Evolutionary conservation across 1,140 invertebrate species (phyloP).

Genomic region (Sycophaga agraensis): DNA sequence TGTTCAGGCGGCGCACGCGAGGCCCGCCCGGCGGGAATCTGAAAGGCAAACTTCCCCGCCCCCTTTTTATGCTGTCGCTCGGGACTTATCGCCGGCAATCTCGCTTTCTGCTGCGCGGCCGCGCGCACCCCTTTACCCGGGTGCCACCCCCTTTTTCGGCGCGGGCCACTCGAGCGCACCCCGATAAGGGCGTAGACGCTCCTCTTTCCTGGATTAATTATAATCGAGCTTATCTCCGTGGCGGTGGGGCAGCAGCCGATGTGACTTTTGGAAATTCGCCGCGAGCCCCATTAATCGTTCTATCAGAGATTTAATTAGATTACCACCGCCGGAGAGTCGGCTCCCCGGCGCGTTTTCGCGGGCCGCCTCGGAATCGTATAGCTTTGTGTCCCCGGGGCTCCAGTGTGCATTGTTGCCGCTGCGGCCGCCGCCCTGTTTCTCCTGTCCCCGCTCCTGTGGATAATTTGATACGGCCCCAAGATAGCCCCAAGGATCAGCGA

Average conservation of each 20-base stretch:
- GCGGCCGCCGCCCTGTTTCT: too few species aligned
- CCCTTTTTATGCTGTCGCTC: background rate
- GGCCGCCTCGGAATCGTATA: too few species aligned
- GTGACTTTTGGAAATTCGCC: constrained; percentile 18
- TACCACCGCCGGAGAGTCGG: background rate
- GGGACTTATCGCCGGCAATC: constrained; percentile 11
- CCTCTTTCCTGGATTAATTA: constrained; percentile 18
- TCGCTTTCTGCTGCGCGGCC: background rate
- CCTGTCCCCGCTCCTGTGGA: background rate
- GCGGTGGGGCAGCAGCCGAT: background rate
- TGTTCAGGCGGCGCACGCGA: too few species aligned
- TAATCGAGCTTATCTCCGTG: constrained; percentile 7
- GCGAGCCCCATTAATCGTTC: constrained; percentile 15
- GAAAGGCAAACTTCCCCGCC: constrained; percentile 4
- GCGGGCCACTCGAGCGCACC: background rate
- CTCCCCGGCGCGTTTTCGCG: too few species aligned
- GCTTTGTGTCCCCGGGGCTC: too few species aligned
- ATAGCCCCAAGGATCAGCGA: background rate
- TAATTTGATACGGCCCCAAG: constrained; percentile 9
- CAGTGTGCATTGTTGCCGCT: too few species aligned
- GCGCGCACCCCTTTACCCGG: background rate
- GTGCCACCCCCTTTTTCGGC: background rate
- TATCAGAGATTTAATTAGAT: constrained; percentile 29
- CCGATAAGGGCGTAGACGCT: background rate
- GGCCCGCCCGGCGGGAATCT: too few species aligned